Percentiles rank a stretch among this genome's conserved stretches.
phyloP scores from a whole-genome alignment of 2,888 invertebrate genomes.

The Perizoma flavofasciatum region DNA sequence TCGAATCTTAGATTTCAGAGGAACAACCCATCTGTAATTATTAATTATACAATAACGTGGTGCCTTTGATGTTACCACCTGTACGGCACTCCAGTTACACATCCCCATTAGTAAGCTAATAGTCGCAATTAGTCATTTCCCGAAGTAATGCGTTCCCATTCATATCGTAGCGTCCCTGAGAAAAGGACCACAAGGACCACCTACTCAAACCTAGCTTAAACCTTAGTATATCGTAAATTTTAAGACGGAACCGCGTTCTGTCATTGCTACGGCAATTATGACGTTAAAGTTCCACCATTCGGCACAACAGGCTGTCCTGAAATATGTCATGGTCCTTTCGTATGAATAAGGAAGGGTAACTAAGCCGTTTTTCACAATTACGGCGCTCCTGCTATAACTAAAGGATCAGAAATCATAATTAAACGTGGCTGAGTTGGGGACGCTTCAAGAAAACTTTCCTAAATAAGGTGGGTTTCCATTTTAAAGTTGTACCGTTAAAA shows the following conservation, averaged over 20 bases:
- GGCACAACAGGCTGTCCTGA: conserved; percentile 51
- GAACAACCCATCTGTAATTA: conserved; percentile 6
- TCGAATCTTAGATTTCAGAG: conserved; percentile 4
- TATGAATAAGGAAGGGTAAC: conserved; percentile 35
- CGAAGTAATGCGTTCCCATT: conserved; percentile 63
- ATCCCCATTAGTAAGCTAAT: conserved; percentile 61
- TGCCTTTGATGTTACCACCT: conserved; percentile 43
- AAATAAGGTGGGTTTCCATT: conserved; percentile 28
- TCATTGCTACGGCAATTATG: conserved; percentile 62
- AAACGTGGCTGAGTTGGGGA: conserved; percentile 21
- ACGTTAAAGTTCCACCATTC: conserved; percentile 61
- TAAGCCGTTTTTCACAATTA: conserved; percentile 35
- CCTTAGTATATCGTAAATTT: conserved; percentile 53
- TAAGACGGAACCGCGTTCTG: conserved; percentile 51
- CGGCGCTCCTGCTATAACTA: conserved; percentile 25
- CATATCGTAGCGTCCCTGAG: conserved; percentile 47
- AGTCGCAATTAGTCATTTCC: conserved; percentile 64
- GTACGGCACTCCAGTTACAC: conserved; percentile 39
- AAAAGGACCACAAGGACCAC: conserved; percentile 40
- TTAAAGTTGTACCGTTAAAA: conserved; percentile 30
- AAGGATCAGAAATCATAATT: conserved; percentile 34
- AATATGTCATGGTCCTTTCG: conserved; percentile 49
- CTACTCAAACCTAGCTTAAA: conserved; percentile 23
- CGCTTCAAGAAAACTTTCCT: conserved; percentile 30
- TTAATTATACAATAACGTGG: conserved; percentile 26